Conservation (phyloP, 2,113 vertebrate genomes). For the Cairina moschata region DNA sequence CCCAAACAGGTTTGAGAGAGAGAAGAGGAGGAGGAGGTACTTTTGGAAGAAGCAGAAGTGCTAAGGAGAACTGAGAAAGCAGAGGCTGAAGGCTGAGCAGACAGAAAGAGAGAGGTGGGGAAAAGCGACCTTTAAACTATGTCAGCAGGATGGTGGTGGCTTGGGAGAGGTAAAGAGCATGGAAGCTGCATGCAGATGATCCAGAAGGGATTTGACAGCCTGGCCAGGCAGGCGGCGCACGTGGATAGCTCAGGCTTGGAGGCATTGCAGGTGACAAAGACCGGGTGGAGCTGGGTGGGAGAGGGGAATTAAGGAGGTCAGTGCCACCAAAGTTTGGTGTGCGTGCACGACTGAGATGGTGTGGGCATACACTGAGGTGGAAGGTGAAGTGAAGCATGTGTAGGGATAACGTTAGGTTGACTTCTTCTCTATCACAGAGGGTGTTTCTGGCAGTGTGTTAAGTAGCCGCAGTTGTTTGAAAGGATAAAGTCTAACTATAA, state of each 20-base stretch:
- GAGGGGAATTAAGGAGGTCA: not conserved
- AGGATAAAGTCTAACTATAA: not conserved
- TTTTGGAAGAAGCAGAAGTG: not conserved
- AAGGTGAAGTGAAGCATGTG: fast-evolving
- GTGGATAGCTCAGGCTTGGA: not conserved
- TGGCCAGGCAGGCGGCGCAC: not conserved
- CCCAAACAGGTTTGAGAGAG: not conserved
- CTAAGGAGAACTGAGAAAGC: not conserved
- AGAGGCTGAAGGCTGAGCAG: not conserved
- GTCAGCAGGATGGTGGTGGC: fast-evolving
- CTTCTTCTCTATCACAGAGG: not conserved
- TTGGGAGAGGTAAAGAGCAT: not conserved
- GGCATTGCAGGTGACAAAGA: fast-evolving
- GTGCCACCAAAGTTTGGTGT: not conserved
- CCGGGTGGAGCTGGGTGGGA: not conserved
- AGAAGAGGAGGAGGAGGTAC: not conserved
- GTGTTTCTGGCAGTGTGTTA: not conserved
- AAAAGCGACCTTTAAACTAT: not conserved
- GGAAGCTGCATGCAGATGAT: not conserved
- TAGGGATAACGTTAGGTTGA: fast-evolving
- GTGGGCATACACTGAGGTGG: fast-evolving
- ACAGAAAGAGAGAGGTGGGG: not conserved
- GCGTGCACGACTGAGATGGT: fast-evolving
- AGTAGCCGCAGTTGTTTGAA: not conserved
- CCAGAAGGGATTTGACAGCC: not conserved